Conservation (phyloP, 2,888 invertebrate genomes). For the Smittia aterrima region DNA sequence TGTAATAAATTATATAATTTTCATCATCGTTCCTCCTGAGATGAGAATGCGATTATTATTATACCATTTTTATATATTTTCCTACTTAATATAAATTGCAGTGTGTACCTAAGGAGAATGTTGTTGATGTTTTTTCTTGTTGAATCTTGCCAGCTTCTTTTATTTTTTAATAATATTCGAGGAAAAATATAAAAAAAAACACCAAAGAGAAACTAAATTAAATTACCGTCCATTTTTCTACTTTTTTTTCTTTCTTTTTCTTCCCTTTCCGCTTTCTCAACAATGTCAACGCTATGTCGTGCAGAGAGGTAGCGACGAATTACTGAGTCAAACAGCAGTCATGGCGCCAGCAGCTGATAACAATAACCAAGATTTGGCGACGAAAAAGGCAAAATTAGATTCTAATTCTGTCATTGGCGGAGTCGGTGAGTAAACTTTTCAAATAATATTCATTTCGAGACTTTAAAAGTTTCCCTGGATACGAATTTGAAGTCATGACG, state of each 20-base stretch:
- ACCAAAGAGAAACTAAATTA: slow-evolving; percentile 15
- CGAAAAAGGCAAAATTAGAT: slow-evolving; percentile 80
- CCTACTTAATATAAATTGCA: slow-evolving; percentile 27
- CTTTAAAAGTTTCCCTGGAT: not conserved
- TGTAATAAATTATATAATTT: slow-evolving; percentile 38
- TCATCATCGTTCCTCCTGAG: slow-evolving; percentile 27
- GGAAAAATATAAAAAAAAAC: slow-evolving; percentile 3
- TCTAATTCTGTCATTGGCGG: slow-evolving; percentile 53
- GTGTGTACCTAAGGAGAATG: slow-evolving; percentile 18
- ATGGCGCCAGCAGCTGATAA: slow-evolving; percentile 93
- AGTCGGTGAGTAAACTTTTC: slow-evolving; percentile 51
- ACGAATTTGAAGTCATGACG: not conserved
- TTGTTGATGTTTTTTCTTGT: slow-evolving; percentile 31
- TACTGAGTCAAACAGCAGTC: slow-evolving; percentile 92
- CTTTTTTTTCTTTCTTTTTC: slow-evolving; percentile 17
- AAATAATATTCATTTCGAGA: not conserved
- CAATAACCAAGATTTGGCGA: slow-evolving; percentile 88
- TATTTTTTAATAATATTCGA: slow-evolving; percentile 7
- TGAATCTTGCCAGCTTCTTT: not conserved
- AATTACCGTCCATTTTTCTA: slow-evolving; percentile 30
- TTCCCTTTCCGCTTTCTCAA: not conserved
- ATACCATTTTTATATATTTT: slow-evolving; percentile 14
- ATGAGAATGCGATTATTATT: slow-evolving; percentile 29
- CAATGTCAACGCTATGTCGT: not conserved
- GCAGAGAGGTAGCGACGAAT: slow-evolving; percentile 97